Conservation (phyloP, 2,797 vertebrate genomes). For the Urocyon cinereoargenteus region DNA sequence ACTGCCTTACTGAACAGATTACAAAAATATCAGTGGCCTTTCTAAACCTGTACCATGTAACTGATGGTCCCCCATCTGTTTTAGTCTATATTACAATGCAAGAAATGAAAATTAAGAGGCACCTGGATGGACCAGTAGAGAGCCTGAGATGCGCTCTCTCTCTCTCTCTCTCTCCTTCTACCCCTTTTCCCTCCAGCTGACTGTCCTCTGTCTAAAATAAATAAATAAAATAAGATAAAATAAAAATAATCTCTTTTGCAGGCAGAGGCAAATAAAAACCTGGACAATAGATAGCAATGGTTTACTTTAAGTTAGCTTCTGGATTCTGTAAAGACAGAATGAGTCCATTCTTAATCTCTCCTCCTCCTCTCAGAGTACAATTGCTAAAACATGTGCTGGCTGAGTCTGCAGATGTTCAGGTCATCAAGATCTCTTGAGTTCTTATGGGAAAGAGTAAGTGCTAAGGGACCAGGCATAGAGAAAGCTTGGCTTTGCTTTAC, state of each 20-base stretch:
- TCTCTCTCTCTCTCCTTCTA: neutral
- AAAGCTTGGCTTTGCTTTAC: neutral
- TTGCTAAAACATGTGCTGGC: neutral
- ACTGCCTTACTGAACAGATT: neutral
- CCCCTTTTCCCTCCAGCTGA: neutral
- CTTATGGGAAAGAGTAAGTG: neutral
- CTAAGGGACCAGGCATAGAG: neutral
- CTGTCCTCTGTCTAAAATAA: neutral
- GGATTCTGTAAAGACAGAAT: neutral
- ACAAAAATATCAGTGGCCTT: neutral
- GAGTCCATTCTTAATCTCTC: neutral
- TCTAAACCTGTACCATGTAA: neutral
- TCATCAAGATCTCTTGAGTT: neutral
- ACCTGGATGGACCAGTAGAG: neutral
- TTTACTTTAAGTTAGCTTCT: conserved; percentile 24
- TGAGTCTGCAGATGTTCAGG: neutral
- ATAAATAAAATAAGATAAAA: neutral
- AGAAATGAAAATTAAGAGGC: neutral
- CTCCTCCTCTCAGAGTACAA: neutral
- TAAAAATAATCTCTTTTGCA: neutral
- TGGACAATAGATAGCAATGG: neutral
- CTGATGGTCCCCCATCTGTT: neutral
- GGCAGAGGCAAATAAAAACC: conserved; percentile 11
- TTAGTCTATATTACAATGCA: neutral
- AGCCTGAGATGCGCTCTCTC: neutral